phyloP scores from a whole-genome alignment of 2,797 vertebrate genomes.

The Hybognathus amarus region DNA sequence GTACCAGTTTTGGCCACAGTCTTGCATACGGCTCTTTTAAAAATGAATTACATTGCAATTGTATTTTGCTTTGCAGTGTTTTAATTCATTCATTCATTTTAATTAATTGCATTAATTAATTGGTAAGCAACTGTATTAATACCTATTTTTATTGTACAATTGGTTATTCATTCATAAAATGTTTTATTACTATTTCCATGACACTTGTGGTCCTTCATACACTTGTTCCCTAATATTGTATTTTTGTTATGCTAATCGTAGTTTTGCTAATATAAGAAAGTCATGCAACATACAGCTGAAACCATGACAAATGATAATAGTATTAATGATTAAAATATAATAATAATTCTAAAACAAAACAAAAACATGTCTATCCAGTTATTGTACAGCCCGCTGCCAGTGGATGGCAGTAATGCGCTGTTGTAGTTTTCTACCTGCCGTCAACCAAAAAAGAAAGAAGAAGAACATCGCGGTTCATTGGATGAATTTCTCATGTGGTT shows the following conservation, averaged over 20 bases:
- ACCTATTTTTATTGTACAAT: too few species aligned
- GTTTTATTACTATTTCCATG: too few species aligned
- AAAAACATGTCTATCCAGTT: background rate
- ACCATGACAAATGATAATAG: background rate
- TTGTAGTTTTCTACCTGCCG: background rate
- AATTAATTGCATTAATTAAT: too few species aligned
- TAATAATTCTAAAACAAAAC: background rate
- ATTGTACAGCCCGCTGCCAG: background rate
- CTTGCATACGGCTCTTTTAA: too few species aligned
- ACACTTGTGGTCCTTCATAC: too few species aligned
- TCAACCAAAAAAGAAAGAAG: background rate
- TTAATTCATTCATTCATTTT: too few species aligned
- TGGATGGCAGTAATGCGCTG: background rate
- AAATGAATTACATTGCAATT: too few species aligned
- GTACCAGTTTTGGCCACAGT: too few species aligned
- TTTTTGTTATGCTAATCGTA: background rate
- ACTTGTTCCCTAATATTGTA: background rate
- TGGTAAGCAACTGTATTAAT: too few species aligned
- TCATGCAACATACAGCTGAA: background rate
- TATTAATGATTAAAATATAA: background rate
- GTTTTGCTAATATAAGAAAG: background rate
- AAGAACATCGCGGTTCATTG: slow-evolving; percentile 43
- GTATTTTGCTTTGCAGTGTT: too few species aligned
- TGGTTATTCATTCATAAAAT: too few species aligned
- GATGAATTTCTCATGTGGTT: slow-evolving; percentile 67